phyloP scores from a whole-genome alignment of 2,888 invertebrate species.

The Diploptera punctata region DNA sequence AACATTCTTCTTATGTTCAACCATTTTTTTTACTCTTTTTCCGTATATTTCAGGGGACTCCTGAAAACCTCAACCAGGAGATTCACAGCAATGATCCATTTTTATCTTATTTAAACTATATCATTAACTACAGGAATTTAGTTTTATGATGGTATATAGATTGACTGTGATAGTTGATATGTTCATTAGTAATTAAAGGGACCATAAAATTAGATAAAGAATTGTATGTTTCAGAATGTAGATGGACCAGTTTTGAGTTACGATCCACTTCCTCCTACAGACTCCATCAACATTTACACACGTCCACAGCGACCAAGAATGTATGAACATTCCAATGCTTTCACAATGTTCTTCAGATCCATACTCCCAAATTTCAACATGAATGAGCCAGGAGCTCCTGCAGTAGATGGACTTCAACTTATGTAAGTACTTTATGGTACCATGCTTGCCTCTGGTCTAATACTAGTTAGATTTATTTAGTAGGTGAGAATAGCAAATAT shows the following conservation, averaged over 20 bases:
- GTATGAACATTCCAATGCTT: conserved; percentile 49
- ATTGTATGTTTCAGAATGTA: conserved; percentile 16
- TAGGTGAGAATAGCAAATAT: too few species aligned
- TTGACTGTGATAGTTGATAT: background rate
- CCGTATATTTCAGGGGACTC: too few species aligned
- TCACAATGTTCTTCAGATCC: conserved; percentile 72
- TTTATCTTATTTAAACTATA: background rate
- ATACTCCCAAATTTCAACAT: conserved; percentile 72
- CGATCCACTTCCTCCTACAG: conserved; percentile 80
- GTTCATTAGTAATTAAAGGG: background rate
- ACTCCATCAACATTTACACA: conserved; percentile 75
- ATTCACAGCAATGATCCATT: too few species aligned
- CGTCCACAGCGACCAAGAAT: conserved; percentile 53
- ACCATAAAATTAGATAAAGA: background rate
- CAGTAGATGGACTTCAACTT: conserved; percentile 10
- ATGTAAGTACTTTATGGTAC: background rate
- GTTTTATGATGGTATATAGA: background rate
- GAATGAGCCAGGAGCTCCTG: conserved; percentile 44
- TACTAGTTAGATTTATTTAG: too few species aligned
- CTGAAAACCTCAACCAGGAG: too few species aligned
- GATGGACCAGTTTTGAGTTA: conserved; percentile 69
- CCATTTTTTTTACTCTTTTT: too few species aligned
- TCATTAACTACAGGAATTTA: background rate
- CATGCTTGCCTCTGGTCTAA: too few species aligned
- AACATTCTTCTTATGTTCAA: too few species aligned